phyloP scores from a whole-genome alignment of 2,113 vertebrate species.

The Epinephelus lanceolatus region DNA sequence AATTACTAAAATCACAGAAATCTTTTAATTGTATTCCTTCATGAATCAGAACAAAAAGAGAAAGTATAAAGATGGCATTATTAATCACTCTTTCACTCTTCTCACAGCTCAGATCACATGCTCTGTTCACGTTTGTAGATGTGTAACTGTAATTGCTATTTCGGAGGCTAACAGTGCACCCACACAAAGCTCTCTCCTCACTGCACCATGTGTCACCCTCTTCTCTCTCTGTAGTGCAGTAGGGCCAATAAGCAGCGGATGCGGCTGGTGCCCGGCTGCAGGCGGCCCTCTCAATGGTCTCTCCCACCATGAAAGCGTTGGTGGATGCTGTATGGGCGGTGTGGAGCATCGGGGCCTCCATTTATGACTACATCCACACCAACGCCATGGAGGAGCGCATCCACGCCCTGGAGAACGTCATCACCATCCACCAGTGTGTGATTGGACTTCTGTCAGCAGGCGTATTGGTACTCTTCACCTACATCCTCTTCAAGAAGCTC shows the following conservation, averaged over 20 bases:
- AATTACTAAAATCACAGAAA: not conserved
- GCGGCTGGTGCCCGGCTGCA: constrained; percentile 46
- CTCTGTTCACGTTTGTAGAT: not conserved
- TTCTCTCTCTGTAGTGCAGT: constrained; percentile 42
- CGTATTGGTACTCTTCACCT: constrained; percentile 81
- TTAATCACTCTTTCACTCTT: not conserved
- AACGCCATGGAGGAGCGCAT: constrained; percentile 87
- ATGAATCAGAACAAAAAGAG: not conserved
- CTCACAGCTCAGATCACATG: not conserved
- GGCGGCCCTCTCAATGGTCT: constrained; percentile 79
- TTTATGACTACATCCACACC: constrained; percentile 88
- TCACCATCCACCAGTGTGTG: constrained; percentile 82
- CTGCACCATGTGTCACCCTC: constrained; percentile 38
- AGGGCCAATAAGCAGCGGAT: constrained; percentile 43
- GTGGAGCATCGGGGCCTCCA: constrained; percentile 85
- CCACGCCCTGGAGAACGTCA: constrained; percentile 82
- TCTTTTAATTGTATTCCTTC: not conserved
- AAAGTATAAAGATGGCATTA: not conserved
- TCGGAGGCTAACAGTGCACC: constrained; percentile 12
- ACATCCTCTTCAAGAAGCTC: constrained; percentile 84
- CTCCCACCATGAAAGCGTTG: constrained; percentile 85
- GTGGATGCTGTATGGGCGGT: constrained; percentile 85
- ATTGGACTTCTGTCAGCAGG: constrained; percentile 82
- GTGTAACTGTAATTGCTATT: not conserved
- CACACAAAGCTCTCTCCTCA: constrained; percentile 25